These are phyloP conservation scores for Chrysina gloriosa DNA, from an alignment of 2,888 invertebrate species.

Conservation along the genomic window DNA sequence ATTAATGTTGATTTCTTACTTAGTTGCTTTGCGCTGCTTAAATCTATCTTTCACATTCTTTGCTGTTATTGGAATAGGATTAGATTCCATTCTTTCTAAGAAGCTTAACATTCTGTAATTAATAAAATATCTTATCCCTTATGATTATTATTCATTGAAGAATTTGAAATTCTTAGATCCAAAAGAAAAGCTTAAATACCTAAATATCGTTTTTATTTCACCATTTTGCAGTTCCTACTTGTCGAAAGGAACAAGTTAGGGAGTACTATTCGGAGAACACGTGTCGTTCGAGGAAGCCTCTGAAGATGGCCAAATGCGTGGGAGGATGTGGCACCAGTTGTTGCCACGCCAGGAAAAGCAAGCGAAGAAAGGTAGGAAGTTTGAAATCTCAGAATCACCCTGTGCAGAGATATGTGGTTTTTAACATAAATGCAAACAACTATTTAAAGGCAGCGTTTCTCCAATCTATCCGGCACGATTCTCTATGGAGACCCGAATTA, in stretches of 20 bases:
- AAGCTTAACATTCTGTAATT: too few relatives aligned
- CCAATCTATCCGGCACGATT: too few relatives aligned
- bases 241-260: slow-evolving; percentile 89
- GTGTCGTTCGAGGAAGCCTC: slow-evolving; percentile 89
- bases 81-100: too few relatives aligned
- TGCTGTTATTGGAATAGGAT: background rate
- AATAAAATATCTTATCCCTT: too few relatives aligned
- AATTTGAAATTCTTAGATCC: background rate
- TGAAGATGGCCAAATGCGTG: slow-evolving; percentile 89
- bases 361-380: slow-evolving; percentile 85
- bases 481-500: too few relatives aligned
- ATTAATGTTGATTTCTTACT: background rate
- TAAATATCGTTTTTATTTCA: too few relatives aligned
- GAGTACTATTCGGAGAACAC: slow-evolving; percentile 92
- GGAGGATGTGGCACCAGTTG: slow-evolving; percentile 87
- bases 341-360: slow-evolving; percentile 92
- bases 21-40: background rate
- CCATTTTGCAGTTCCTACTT: slow-evolving; percentile 75
- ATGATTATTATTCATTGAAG: background rate
- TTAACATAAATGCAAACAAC: too few relatives aligned
- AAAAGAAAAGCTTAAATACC: too few relatives aligned
- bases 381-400: too few relatives aligned
- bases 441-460: too few relatives aligned
- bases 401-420: too few relatives aligned
- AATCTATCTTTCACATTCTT: background rate